Base-by-base conservation (phyloP, 2,888 invertebrate species). In the Tetheella fluctuosa region DNA sequence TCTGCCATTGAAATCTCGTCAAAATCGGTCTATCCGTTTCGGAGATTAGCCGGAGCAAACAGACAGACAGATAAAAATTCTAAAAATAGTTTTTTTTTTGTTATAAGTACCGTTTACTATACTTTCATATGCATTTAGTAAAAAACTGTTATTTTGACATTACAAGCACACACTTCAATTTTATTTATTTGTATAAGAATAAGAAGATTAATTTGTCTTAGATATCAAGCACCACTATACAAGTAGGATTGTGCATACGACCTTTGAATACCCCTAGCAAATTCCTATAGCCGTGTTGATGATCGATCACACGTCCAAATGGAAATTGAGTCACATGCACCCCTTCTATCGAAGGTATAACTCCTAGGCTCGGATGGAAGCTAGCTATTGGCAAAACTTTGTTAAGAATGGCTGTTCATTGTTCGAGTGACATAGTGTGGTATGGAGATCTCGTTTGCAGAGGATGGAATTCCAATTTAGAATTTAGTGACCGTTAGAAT, bases 271-370 rank as follows among this genome's bases (percentile, higher is more conserved):
- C 5, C 59, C 52, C 13, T 37, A 58, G 63, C 23, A 23, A 68
- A 66, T 68, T 64, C 64, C 68, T 64, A 66, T 70, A 68, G 69
- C 63, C 59, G 62, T 64, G 68, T 30, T 63, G 66, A 69, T 80
- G 79, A 85, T 85, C 78, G 83, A 85, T 85, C 83, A 79, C 74
- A 76, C 81, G 69, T 75, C 69, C 68, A 72, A 68, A 71, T 71
- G 81, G 83, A 85, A 80, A 84, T 84, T 82, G 82, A 81, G 77
- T 84, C 68, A 67, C 71, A 73, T 73, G 63, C 66, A 68, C 69
- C 73, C 77, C 75, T 76, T 65, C 64, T 71, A 67, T 66, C 60
- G 25, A 20, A 67, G 60, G 57, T 62, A 65, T 61, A 63, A 63
- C 58, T 67, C 60, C 56, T n/a, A 17, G 30, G 52, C 20, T 48